Conservation (phyloP, 1,140 invertebrate species). For the Drosophila eugracilis region DNA sequence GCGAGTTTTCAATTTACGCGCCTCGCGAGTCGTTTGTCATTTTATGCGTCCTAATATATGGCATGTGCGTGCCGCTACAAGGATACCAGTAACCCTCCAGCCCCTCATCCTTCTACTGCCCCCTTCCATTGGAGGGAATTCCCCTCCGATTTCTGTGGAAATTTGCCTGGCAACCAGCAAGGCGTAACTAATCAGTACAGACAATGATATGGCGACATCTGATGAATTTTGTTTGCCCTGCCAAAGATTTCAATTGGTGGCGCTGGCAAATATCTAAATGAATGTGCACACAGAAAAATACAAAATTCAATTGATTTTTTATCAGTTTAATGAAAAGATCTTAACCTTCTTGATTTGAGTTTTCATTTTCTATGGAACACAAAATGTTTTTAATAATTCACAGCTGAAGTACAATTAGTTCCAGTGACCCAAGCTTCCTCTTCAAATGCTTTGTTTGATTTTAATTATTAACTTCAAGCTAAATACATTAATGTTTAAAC, state of each 20-base stretch:
- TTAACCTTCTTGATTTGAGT: too few relatives aligned
- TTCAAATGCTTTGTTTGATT: too few relatives aligned
- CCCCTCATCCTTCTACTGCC: not conserved
- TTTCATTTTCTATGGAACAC: too few relatives aligned
- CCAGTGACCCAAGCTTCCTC: too few relatives aligned
- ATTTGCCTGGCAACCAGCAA: conserved; percentile 54
- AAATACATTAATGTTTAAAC: too few relatives aligned
- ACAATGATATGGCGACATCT: conserved; percentile 85
- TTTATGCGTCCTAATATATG: conserved; percentile 81
- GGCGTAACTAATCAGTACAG: conserved; percentile 72
- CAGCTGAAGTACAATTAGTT: too few relatives aligned
- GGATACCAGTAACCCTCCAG: conserved; percentile 50
- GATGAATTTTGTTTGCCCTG: conserved; percentile 62
- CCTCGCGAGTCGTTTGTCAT: conserved; percentile 80
- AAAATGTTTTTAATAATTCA: too few relatives aligned
- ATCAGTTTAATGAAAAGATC: too few relatives aligned
- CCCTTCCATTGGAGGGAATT: not conserved
- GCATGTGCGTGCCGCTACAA: conserved; percentile 70
- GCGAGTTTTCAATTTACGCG: conserved; percentile 80
- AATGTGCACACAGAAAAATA: conserved; percentile 2
- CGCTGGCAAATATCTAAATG: conserved; percentile 16
- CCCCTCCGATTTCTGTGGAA: conserved; percentile 6
- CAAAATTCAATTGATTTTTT: too few relatives aligned
- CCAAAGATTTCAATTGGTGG: conserved; percentile 43
- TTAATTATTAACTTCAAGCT: too few relatives aligned